Base-by-base conservation (phyloP, 1,140 invertebrate genomes). In the Coelopa frigida region DNA sequence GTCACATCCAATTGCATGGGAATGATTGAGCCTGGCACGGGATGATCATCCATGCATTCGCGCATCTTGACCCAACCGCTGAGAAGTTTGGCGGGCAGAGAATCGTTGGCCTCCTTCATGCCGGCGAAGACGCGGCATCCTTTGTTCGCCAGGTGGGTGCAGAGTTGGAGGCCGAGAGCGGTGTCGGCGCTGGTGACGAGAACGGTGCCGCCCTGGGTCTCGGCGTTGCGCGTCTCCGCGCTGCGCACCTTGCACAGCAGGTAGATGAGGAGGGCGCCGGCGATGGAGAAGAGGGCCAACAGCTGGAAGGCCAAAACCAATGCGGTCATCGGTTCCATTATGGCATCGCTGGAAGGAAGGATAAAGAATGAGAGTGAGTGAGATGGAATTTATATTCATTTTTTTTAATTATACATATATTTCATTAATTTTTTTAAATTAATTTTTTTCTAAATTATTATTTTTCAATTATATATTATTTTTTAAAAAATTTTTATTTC, bases 71-170 rank as follows among this genome's bases (percentile, higher is more conserved):
- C 78, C 79, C 72, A 82, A 68, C 65, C 78, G 59, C 59, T 80
- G 29, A 61, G 77, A 46, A 80, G 55, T 49, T 78, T 65, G 32
- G 75, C 67, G 3, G 73, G 71, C 27, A 78, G 57, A 38, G 71
- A 71, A 23, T 71, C 66, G 0, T 75, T 73, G 0, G 76, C 76
- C 39, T 74, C 73, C 46, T 77, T 73, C 59, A 86, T 72, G 1
- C 85, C 86, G 2, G 84, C 85, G 51, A 88, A 87, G 5, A 89
- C 85, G 0, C 83, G 75, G 61, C 82, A 85, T 0, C 83, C 83
- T 21, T 77, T 70, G 32, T 76, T 75, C 23, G 80, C 80, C 45
- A 85, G 61, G 68, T 83, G 80, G 29, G 81, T 77, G 46, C 63
- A 69, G 5, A 70, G 49, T 42, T 70, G 84, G 48, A 88, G 67